Conservation (phyloP, 2,888 invertebrate genomes). For the Oxytorus armatus region DNA sequence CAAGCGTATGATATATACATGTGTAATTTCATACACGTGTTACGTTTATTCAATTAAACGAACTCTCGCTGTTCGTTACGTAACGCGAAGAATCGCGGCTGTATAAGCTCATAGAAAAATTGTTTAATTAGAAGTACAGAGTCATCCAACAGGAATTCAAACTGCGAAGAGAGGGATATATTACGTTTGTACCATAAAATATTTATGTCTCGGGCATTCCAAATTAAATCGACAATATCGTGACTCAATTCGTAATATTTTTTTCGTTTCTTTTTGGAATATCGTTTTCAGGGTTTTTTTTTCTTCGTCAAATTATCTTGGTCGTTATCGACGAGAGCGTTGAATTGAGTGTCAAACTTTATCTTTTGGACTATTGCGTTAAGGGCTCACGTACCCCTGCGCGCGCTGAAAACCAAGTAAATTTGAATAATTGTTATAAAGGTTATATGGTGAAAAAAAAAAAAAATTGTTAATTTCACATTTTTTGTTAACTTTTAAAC, state of each 20-base stretch:
- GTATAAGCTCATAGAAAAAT: conserved; percentile 31
- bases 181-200: not conserved
- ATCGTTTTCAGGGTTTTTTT: no score
- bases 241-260: not conserved
- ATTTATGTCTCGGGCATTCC: not conserved
- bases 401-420: no score
- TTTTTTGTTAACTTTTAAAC: no score
- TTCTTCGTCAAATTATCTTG: no score
- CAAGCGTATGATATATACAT: not conserved
- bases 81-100: conserved; percentile 31
- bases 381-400: no score
- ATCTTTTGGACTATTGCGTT: no score
- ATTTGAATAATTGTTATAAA: no score
- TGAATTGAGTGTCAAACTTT: no score
- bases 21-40: conserved; percentile 33
- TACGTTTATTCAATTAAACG: conserved; percentile 52
- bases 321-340: no score
- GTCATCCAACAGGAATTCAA: not conserved
- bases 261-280: no score
- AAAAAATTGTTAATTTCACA: no score
- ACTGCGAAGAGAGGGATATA: not conserved
- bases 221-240: not conserved
- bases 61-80: conserved; percentile 32
- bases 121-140: conserved; percentile 20
- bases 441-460: no score